Base-by-base conservation (phyloP, 2,797 vertebrate genomes). In the Rhodeus uyekii region DNA sequence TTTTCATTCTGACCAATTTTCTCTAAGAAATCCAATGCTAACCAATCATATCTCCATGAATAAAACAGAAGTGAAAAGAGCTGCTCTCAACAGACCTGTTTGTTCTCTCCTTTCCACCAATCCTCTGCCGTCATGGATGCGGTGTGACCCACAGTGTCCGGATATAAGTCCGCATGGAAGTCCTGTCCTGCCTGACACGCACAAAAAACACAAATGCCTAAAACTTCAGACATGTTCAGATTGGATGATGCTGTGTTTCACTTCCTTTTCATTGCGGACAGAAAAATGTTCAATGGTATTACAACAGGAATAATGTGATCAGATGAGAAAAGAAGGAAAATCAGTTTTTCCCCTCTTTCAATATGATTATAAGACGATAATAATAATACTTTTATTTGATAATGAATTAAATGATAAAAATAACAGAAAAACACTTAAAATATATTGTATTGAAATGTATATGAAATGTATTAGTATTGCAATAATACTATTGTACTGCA, bases 151-250 rank as follows among this genome's bases (percentile, higher is more conserved):
- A 80, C 36, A 0, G 97, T 96, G 81, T 98, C 95, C 0, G 97
- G 97, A 89, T 96, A 98, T 83, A 99, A 91, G 88, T 99, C 97
- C 0, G 94, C 93, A 0, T 97, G 96, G 87, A 98, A 97, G 81
- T 99, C 97, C 75, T 94, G 93, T 6, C 91, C 83, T 8, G 95
- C 94, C 90, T 94, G 89, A 78, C 22, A 76, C 46, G 50, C 24
- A 69, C 36, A 53, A 10, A 58, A 71, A 32, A 68, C 50, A 82
- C 36, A 74, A n/a, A 44, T 32, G 32, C 34, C 27, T 24, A 18
- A 44, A 76, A 32, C 27, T 5, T 46, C 36, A 22, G 44, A 42
- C 38, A 19, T 29, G 71, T 24, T 48, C 2, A 44, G 44, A 44
- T 12, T 6, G 14, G 2, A 1, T 24, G 64, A 67, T 67, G n/a